Base-by-base conservation (phyloP, 2,888 invertebrate genomes). In the Lomographa bimaculata region DNA sequence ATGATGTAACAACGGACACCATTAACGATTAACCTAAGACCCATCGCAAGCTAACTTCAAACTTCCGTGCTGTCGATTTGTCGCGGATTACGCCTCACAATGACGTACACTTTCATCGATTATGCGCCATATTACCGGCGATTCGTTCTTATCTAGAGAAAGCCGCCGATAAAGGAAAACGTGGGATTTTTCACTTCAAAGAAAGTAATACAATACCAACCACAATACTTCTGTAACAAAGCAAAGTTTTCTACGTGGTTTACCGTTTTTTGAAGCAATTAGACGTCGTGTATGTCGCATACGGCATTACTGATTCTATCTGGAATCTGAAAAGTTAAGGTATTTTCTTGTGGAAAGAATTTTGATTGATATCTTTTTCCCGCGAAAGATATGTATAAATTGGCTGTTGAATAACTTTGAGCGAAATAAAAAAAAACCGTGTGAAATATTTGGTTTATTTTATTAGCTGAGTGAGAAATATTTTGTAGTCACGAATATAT, bases 131-230 rank as follows among this genome's bases (percentile, higher is more conserved):
- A n/a, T 79, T 72, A 76, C 71, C 68, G 71, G 68, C 66, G 68
- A 70, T 79, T 71, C 64, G 66, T 75, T 80, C 66, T 80, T 80
- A 80, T 79, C 75, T 71, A 54, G 50, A 76, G 85, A 85, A 84
- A 82, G 82, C 79, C 61, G 71, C 61, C 69, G 68, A 82, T 82
- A 71, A 69, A 78, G 79, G 78, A 84, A 84, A 86, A 83, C 86
- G 86, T 87, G 86, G 79, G 86, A 87, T 70, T 64, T 60, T 64
- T 60, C 50, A 32, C 52, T 36, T 8, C 58, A 70, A 80, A 71
- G 81, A 85, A 83, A 82, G 80, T 77, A n/a, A n/a, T n/a, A 71
- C 60, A 62, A 61, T 60, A 60, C 73, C 70, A 66, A 69, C 64
- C 54, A 54, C 54, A 54, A 54, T 54, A 46, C 47, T 57, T 57